phyloP scores from a whole-genome alignment of 2,797 vertebrate species.

The Ispidina lecontei region DNA sequence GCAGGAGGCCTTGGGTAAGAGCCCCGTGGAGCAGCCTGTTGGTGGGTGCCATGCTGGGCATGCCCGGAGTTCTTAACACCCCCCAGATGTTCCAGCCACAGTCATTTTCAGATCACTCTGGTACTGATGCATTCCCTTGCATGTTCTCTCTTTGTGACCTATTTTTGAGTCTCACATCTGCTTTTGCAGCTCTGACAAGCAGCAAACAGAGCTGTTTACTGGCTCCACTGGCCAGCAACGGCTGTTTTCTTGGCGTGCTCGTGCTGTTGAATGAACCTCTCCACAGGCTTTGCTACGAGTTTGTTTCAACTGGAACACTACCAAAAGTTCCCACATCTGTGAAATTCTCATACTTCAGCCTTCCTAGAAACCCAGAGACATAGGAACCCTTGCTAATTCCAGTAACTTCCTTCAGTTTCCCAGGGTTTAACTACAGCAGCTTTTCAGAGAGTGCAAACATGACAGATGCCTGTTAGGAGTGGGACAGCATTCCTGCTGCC shows the following conservation, averaged over 20 bases:
- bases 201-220: slow-evolving; percentile 68
- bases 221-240: slow-evolving; percentile 67
- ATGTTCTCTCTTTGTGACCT: slow-evolving; percentile 60
- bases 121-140: slow-evolving; percentile 41
- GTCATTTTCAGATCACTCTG: slow-evolving; percentile 20
- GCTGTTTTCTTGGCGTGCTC: slow-evolving; percentile 74
- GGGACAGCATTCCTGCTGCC: neutral
- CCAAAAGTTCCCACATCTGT: slow-evolving; percentile 67
- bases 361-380: slow-evolving; percentile 63
- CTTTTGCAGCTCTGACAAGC: slow-evolving; percentile 66
- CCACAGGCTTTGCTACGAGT: slow-evolving; percentile 59
- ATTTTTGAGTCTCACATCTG: slow-evolving; percentile 72
- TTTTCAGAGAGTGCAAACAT: neutral
- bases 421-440: neutral
- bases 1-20: neutral
- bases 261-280: slow-evolving; percentile 68
- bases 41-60: neutral
- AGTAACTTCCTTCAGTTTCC: slow-evolving; percentile 25
- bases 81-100: neutral
- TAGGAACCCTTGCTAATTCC: slow-evolving; percentile 31
- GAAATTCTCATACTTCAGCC: slow-evolving; percentile 50
- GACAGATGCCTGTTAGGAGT: neutral
- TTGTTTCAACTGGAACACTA: slow-evolving; percentile 65
- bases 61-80: neutral
- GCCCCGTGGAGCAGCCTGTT: neutral